Evolutionary conservation across 2,888 invertebrate species (phyloP).

Genomic region (Drosophila lacicola): DNA sequence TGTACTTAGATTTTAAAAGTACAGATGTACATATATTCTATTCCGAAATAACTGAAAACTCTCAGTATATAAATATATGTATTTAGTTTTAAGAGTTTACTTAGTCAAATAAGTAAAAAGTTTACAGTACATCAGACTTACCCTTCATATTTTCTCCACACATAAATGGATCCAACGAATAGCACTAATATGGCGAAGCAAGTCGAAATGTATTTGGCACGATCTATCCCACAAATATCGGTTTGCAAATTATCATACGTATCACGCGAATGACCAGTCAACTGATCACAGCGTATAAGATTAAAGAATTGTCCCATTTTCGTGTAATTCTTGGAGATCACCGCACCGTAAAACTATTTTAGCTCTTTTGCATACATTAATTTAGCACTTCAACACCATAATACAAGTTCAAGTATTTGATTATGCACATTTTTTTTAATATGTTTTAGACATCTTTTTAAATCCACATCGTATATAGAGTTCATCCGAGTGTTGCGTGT

Average conservation of each 20-base stretch:
- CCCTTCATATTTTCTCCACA: slow-evolving; percentile 68
- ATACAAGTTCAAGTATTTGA: slow-evolving; percentile 5
- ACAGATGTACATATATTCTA: neutral
- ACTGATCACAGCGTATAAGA: slow-evolving; percentile 69
- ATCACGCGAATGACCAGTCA: slow-evolving; percentile 48
- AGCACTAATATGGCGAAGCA: slow-evolving; percentile 58
- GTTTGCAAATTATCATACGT: slow-evolving; percentile 68
- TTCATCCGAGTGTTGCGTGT: neutral
- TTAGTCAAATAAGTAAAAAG: no score
- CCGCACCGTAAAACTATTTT: neutral
- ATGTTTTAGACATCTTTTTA: slow-evolving; percentile 1
- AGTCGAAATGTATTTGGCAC: slow-evolving; percentile 64
- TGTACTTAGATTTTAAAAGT: neutral
- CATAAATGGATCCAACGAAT: slow-evolving; percentile 55
- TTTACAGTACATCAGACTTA: slow-evolving; percentile 37
- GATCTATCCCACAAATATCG: slow-evolving; percentile 75
- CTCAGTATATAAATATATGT: no score
- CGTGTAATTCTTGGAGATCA: slow-evolving; percentile 7
- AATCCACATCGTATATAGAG: slow-evolving; percentile 6
- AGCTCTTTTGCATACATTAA: neutral
- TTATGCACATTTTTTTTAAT: neutral
- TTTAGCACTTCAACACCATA: slow-evolving; percentile 9
- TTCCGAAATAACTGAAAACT: no score
- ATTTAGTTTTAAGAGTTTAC: no score
- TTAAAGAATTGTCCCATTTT: slow-evolving; percentile 61